Evolutionary conservation across 2,113 vertebrate genomes (phyloP), one percentile per base, ranked within the genome.

Genomic region (Eidolon helvum): DNA sequence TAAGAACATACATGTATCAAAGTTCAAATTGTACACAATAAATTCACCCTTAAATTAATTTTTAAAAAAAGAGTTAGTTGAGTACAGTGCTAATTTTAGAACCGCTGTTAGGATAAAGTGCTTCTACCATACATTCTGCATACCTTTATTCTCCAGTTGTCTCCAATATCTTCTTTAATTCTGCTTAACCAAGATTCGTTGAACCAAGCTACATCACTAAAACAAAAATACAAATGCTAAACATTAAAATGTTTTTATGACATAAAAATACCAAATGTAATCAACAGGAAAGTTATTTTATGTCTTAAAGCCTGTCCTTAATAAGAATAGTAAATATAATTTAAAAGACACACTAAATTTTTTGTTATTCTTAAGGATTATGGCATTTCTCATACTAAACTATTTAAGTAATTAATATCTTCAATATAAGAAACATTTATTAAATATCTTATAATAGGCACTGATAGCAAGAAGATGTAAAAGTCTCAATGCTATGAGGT

Each of bases 101-200:
- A 74, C 19, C 4, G 87, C 30, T n/a, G 2, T 53, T 61, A 77
- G 22, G 8, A 57, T 38, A 35, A 61, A 55, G 10, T 45, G 11
- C 2, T 87, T 30, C n/a, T 71, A 30, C 18, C 50, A 77, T 18
- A 80, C 69, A 30, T 48, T 91, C 69, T 84, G 30, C 80, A 94
- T 99, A 99, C 99, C 99, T 99, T 99, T 98, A 99, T 99, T 98
- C 99, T 99, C 98, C 99, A 99, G 98, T 99, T 99, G 97, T 99
- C 99, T 86, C 99, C 99, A 87, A 99, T 98, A 96, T 99, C 99
- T 48, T 99, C 98, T 99, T 99, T 99, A 98, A 99, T 99, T 59
- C 99, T 99, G 94, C 96, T 98, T 80, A 99, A 98, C 99, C 99
- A 99, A 84, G 96, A 97, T 26, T 99, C 99, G 93, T 97, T 98